These are phyloP conservation scores for Thunnus thynnus DNA, from an alignment of 2,113 vertebrate species.

Conservation along the genomic window DNA sequence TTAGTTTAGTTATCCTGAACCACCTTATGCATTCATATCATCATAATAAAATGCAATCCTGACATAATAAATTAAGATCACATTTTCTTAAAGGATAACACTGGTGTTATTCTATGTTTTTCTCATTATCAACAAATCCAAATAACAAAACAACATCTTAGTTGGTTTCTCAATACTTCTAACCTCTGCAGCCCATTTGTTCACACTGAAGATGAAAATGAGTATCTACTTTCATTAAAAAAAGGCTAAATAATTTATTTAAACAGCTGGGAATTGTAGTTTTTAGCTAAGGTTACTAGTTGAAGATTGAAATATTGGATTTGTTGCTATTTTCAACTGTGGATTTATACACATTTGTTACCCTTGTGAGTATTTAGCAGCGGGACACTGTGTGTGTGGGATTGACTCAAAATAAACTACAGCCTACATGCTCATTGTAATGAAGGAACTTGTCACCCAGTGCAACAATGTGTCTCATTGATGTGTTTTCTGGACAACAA, in stretches of 20 bases:
- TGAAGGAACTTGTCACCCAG: background rate
- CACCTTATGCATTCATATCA: constrained; percentile 21
- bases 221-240: background rate
- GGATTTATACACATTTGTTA: background rate
- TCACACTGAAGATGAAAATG: background rate
- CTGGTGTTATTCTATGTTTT: background rate
- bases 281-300: no score
- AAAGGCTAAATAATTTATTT: background rate
- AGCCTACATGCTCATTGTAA: background rate
- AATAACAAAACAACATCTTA: background rate
- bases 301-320: background rate
- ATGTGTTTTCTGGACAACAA: background rate
- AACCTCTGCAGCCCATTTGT: background rate
- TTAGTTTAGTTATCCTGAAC: background rate
- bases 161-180: background rate
- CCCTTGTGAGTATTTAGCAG: background rate
- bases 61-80: constrained; percentile 12
- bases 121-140: constrained; percentile 4
- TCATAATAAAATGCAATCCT: background rate
- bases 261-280: background rate
- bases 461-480: background rate
- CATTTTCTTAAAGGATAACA: background rate
- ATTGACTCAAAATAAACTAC: background rate
- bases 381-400: background rate
- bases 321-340: background rate